Evolutionary conservation across 2,797 vertebrate species (phyloP), one percentile per base, ranked within the genome.

Genomic region (Phataginus tricuspis): DNA sequence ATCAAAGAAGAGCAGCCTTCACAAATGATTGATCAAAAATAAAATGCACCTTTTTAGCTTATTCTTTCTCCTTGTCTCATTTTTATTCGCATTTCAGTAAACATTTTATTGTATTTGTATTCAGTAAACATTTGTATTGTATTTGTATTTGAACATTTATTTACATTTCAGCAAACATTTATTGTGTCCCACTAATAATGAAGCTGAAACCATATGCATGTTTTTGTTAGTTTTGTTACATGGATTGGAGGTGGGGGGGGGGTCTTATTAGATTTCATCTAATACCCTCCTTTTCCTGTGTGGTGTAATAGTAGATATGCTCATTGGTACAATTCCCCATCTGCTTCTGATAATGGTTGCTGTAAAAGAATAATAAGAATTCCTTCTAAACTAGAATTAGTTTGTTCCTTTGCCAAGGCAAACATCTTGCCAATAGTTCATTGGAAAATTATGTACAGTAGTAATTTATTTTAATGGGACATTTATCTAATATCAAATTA

Each of bases 331-430:
- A 57, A 71, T 91, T 95, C 63, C 9, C 57, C 55, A 88, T 79
- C 89, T 96, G 90, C 7, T 95, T n/a, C 59, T 79, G 84, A 95
- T 95, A 95, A 90, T 92, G 74, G n/a, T 55, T 89, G 59, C 79
- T 86, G 66, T 96, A 95, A 97, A 93, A 95, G 61, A 96, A 96
- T 90, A 95, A 94, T 75, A 55, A 88, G 59, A 96, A 93, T 57
- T 94, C 13, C 59, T 95, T 34, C 51, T 86, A 63, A 95, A 87
- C 85, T 77, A 55, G 77, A 95, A 96, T 84, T 79, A 97, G 72
- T 92, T 9, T n/a, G n/a, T 55, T 92, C 45, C 21, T 82, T 86
- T 95, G 86, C 66, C 79, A 95, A 96, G 94, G 53, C 23, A 97
- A 86, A 96, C 29, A 87, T 66, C 8, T 49, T 95, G 25, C 51